These are phyloP conservation scores for human DNA, from an alignment of 2,113 vertebrate genomes.

Conservation along the genomic window DNA sequence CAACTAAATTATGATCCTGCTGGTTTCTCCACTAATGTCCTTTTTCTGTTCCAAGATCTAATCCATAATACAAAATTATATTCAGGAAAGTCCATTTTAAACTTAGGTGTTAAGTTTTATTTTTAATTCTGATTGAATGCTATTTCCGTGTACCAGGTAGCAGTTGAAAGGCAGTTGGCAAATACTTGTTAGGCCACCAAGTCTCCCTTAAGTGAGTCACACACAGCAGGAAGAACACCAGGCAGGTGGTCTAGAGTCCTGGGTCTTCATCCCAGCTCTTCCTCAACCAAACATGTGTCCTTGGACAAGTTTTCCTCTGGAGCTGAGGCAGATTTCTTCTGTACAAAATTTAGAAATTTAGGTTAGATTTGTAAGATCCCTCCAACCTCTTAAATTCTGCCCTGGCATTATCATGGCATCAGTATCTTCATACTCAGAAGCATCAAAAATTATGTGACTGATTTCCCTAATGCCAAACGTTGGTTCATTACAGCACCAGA, in stretches of 20 bases:
- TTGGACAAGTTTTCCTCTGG: not conserved
- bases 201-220: not conserved
- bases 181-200: not conserved
- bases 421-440: not conserved
- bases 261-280: not conserved
- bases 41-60: not conserved
- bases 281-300: not conserved
- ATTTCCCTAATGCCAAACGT: not conserved
- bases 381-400: not conserved
- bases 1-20: not conserved
- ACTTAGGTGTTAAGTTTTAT: not conserved
- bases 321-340: not conserved
- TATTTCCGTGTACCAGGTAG: not conserved
- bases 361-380: not conserved
- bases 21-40: not conserved
- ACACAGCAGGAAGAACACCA: not conserved
- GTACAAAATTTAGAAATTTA: not conserved
- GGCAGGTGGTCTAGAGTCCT: not conserved
- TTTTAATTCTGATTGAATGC: not conserved
- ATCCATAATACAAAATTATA: not conserved
- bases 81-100: not conserved
- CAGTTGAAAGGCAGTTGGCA: not conserved
- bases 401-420: not conserved
- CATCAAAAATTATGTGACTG: not conserved
- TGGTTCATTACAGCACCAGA: not conserved